Percentiles rank a stretch among this genome's conserved stretches.
These are phyloP conservation scores for Micrasema minimum DNA, from an alignment of 1,140 invertebrate species.

Conservation along the genomic window DNA sequence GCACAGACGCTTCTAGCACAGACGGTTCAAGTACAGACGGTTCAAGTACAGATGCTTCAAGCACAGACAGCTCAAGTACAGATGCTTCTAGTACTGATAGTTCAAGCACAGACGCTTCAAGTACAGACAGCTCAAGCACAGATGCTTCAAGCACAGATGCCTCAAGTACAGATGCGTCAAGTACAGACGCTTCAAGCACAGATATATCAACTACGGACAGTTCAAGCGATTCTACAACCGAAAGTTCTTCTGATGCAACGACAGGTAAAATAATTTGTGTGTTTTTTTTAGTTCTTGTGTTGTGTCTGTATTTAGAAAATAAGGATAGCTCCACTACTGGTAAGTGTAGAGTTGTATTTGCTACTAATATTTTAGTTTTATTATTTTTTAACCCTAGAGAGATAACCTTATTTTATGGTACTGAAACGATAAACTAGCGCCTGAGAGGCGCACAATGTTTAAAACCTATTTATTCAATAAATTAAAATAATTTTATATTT, in stretches of 20 bases:
- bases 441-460: no score
- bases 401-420: no score
- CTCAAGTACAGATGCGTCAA: constrained; percentile 38
- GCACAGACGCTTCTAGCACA: constrained; percentile 21
- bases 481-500: no score
- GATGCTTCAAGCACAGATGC: constrained; percentile 32
- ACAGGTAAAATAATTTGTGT: constrained; percentile 4
- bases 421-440: no score
- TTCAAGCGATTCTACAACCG: constrained; percentile 16
- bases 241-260: constrained; percentile 7
- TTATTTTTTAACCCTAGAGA: no score
- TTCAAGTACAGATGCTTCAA: constrained; percentile 29
- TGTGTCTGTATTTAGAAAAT: no score
- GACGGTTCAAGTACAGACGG: constrained; percentile 44
- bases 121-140: constrained; percentile 35
- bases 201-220: constrained; percentile 28
- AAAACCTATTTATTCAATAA: no score
- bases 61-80: constrained; percentile 40
- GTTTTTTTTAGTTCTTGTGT: no score
- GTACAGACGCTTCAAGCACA: constrained; percentile 38
- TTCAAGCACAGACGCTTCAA: constrained; percentile 49
- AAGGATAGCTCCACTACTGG: no score
- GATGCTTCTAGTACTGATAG: constrained; percentile 37
- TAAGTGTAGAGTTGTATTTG: no score
- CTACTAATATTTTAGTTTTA: no score